These are phyloP conservation scores for Dendrophyllia cribrosa DNA, from an alignment of 64 coral and sea anemone genomes.

Conservation along the genomic window DNA sequence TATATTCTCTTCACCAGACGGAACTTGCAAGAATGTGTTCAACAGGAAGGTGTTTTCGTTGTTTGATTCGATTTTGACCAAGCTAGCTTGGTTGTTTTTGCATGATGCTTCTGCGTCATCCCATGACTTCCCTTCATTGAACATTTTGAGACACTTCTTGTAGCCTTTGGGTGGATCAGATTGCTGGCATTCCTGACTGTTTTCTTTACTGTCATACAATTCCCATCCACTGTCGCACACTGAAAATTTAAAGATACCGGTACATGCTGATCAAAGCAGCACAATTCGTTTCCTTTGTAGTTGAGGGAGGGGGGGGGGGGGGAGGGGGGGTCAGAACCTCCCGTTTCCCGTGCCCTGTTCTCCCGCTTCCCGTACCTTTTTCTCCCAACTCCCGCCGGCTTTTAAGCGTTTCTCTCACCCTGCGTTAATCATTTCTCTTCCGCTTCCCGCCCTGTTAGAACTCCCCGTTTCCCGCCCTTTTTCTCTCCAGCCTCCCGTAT, in stretches of 20 bases:
- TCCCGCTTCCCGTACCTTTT: too few relatives aligned
- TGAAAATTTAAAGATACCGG: not conserved
- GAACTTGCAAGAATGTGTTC: not conserved
- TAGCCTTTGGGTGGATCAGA: not conserved
- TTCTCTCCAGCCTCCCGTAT: too few relatives aligned
- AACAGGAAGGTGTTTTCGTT: not conserved
- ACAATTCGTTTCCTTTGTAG: too few relatives aligned
- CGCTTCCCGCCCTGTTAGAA: too few relatives aligned
- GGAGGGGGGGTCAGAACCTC: too few relatives aligned
- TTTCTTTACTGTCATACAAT: not conserved
- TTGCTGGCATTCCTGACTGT: not conserved
- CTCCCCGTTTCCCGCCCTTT: too few relatives aligned
- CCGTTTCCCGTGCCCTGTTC: too few relatives aligned
- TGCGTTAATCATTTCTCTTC: too few relatives aligned
- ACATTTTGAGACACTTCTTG: slow-evolving; percentile 2
- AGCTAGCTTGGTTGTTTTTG: not conserved
- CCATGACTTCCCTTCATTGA: not conserved
- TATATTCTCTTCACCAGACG: not conserved
- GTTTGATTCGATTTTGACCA: slow-evolving; percentile 7
- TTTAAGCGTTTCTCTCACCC: too few relatives aligned
- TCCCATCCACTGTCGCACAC: not conserved
- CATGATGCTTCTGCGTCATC: not conserved
- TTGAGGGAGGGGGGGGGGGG: too few relatives aligned
- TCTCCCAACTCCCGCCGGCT: too few relatives aligned
- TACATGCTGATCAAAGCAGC: too few relatives aligned